phyloP scores from a whole-genome alignment of 2,113 vertebrate species.

The Zosterops borbonicus region DNA sequence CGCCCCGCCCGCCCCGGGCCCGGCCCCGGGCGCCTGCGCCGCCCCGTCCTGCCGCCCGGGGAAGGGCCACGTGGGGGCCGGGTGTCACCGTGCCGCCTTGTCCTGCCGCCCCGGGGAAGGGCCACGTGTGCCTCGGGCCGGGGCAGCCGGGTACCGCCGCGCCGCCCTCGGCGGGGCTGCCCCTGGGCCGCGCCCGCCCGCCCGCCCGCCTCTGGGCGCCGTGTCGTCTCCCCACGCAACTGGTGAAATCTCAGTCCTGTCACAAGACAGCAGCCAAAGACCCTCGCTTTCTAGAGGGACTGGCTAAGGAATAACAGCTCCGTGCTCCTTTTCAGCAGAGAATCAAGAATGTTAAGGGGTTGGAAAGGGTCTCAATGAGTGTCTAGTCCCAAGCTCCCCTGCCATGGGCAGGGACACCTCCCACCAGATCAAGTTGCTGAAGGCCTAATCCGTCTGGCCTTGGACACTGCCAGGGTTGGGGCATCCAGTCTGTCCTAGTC shows the following conservation, averaged over 20 bases:
- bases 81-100: too few species aligned
- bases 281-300: too few species aligned
- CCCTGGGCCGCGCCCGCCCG: accelerated
- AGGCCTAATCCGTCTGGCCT: neutral
- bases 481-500: neutral
- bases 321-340: neutral
- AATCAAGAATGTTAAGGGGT: neutral
- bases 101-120: too few species aligned
- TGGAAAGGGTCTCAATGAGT: neutral
- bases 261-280: neutral
- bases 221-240: accelerated
- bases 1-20: neutral
- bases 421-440: neutral
- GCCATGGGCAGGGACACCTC: neutral
- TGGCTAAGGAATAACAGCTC: neutral
- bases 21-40: neutral
- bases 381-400: too few species aligned
- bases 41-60: too few species aligned
- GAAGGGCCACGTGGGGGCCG: too few species aligned
- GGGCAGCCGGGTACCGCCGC: neutral
- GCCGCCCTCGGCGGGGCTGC: too few species aligned
- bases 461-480: neutral
- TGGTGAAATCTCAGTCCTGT: accelerated
- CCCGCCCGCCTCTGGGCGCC: accelerated
- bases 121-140: too few species aligned